phyloP scores from a whole-genome alignment of 2,113 vertebrate genomes.

The Eulacestoma nigropectus region DNA sequence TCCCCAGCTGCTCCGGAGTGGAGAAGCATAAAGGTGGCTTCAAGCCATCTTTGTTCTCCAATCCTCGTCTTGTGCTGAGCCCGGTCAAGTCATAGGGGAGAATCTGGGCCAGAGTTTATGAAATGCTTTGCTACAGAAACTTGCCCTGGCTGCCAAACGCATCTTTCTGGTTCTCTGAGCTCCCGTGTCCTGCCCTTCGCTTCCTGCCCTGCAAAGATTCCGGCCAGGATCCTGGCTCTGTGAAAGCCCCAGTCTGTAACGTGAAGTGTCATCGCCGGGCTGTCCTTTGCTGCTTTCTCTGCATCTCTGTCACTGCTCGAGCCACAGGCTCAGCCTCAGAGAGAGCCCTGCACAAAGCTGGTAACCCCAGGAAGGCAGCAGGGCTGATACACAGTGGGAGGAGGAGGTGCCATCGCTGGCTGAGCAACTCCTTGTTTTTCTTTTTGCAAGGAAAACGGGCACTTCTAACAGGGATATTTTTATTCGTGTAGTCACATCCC shows the following conservation, averaged over 20 bases:
- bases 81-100: not conserved
- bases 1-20: slow-evolving; percentile 6
- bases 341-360: not conserved
- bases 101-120: slow-evolving; percentile 2
- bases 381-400: accelerated
- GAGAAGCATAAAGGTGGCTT: slow-evolving; percentile 31
- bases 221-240: not conserved
- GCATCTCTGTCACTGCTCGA: accelerated
- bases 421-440: not conserved
- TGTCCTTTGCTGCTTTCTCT: not conserved
- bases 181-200: not conserved
- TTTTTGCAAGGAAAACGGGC: not conserved
- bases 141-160: not conserved
- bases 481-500: not conserved
- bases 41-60: slow-evolving; percentile 54
- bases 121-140: not conserved
- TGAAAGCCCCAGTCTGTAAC: not conserved
- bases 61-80: not conserved
- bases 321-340: not conserved
- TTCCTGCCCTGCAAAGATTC: not conserved
- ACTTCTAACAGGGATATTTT: not conserved
- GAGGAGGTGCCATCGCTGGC: not conserved
- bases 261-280: not conserved
- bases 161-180: not conserved
- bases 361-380: not conserved